A percentile compares a stretch with the other conserved stretches of the same genome.
Conservation (phyloP, 2,113 vertebrate species). For the Muntiacus reevesi region DNA sequence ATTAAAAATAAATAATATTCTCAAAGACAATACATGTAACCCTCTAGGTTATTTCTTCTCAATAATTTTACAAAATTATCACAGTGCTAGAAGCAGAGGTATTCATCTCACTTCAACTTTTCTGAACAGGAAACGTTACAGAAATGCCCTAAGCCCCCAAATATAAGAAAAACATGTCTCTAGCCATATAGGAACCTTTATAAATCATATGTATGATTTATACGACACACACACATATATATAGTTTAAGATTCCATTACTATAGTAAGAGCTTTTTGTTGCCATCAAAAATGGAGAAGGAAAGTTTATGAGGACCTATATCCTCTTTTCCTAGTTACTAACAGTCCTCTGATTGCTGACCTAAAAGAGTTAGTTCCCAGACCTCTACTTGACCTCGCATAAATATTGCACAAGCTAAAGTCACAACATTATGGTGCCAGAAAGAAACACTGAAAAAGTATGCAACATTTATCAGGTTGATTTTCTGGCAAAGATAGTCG, state of each 20-base stretch:
- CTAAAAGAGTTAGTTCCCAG: neutral
- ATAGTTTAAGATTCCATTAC: neutral
- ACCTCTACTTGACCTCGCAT: neutral
- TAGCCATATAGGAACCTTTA: neutral
- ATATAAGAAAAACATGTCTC: neutral
- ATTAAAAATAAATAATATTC: neutral
- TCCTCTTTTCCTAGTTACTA: neutral
- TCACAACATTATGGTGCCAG: neutral
- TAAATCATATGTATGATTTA: neutral
- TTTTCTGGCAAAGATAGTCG: neutral
- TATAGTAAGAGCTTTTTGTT: neutral
- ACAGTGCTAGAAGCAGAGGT: neutral
- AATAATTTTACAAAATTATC: neutral
- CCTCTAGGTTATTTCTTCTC: neutral
- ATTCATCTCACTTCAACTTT: neutral
- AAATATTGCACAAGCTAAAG: neutral
- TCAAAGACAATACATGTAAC: neutral
- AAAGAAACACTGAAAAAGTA: slow-evolving; percentile 13
- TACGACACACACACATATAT: neutral
- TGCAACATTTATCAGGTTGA: neutral
- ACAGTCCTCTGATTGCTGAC: neutral
- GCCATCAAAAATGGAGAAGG: neutral
- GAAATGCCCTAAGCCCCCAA: neutral
- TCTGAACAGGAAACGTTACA: neutral
- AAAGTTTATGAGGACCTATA: neutral